Evolutionary conservation across 1,140 invertebrate genomes (phyloP).

Genomic region (Cydia splendana): DNA sequence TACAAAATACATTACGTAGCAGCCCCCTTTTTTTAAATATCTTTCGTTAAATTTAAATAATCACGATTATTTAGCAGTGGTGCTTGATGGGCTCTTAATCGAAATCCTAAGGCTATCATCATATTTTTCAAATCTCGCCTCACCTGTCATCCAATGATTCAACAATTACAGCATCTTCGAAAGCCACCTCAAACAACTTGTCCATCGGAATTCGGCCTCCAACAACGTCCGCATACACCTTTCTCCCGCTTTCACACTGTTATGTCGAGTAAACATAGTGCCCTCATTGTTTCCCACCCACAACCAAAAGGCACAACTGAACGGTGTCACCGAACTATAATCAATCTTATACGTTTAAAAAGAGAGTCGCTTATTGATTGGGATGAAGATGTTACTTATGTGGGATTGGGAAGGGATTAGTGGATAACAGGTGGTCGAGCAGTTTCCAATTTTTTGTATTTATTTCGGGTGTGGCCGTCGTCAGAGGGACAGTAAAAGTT

Average conservation of each 20-base stretch:
- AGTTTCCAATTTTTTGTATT: conserved; percentile 17
- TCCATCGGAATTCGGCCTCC: conserved; percentile 57
- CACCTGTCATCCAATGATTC: neutral
- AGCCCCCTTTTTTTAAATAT: no score
- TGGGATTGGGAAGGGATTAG: neutral
- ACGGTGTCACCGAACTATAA: neutral
- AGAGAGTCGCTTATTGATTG: neutral
- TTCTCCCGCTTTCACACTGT: conserved; percentile 61
- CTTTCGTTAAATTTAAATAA: no score
- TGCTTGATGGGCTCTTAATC: no score
- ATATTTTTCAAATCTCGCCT: neutral
- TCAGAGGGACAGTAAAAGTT: neutral
- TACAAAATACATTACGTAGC: no score
- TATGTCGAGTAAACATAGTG: conserved; percentile 52
- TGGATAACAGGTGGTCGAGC: conserved; percentile 7
- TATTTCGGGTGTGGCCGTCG: conserved; percentile 9
- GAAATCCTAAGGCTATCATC: no score
- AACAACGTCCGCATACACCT: conserved; percentile 47
- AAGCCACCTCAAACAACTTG: conserved; percentile 50
- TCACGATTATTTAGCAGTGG: no score
- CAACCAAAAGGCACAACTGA: neutral
- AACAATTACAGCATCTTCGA: conserved; percentile 32
- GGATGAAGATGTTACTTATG: neutral
- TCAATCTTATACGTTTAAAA: neutral
- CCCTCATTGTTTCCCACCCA: conserved; percentile 44